Evolutionary conservation across 2,113 vertebrate genomes (phyloP).

Genomic region (Pheucticus melanocephalus): DNA sequence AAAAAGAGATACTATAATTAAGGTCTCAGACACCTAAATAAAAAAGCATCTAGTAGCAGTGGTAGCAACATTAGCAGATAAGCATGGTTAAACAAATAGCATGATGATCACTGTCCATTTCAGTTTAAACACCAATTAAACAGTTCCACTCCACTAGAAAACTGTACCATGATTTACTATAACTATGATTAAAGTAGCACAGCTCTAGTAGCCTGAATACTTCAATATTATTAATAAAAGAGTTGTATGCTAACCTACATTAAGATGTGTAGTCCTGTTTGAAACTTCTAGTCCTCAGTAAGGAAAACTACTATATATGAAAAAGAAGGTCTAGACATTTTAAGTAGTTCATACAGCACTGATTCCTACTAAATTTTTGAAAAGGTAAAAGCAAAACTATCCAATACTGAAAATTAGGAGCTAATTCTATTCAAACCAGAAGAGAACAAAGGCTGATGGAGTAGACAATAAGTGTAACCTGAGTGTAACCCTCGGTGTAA

Average conservation of each 20-base stretch:
- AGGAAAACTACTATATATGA: neutral
- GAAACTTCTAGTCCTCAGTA: neutral
- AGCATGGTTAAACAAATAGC: neutral
- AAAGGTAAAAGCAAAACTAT: neutral
- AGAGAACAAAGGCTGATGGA: neutral
- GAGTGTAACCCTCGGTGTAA: neutral
- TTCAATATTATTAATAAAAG: neutral
- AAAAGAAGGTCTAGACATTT: neutral
- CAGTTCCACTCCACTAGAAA: neutral
- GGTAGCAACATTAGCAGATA: neutral
- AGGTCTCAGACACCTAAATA: neutral
- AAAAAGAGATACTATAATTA: neutral
- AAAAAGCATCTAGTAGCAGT: neutral
- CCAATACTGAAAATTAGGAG: neutral
- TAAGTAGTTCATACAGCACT: neutral
- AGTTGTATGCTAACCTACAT: neutral
- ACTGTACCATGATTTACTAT: neutral
- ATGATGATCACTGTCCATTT: neutral
- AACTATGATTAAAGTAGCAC: neutral
- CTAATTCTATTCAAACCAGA: neutral
- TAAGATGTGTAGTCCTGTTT: neutral
- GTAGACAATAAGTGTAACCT: neutral
- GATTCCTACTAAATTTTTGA: neutral
- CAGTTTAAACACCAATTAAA: neutral
- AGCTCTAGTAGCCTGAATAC: neutral